Conservation (phyloP, 2,888 invertebrate species). For the Coleophora deauratella region DNA sequence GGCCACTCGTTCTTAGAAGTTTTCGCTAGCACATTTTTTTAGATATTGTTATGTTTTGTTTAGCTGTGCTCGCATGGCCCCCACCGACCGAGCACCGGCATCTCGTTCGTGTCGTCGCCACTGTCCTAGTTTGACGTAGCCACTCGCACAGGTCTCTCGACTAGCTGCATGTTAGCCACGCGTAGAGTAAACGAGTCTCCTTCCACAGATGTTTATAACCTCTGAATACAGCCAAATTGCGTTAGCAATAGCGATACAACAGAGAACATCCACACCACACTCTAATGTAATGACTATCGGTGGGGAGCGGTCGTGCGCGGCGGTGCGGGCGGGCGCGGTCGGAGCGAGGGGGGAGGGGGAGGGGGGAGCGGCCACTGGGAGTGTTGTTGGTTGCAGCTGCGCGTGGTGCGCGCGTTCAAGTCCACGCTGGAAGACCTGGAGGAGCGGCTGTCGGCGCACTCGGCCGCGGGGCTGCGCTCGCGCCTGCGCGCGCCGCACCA, state of each 20-base stretch:
- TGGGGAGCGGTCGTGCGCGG: constrained; percentile 15
- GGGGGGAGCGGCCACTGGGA: constrained; percentile 52
- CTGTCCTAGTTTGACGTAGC: constrained; percentile 4
- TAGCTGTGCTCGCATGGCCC: constrained; percentile 34
- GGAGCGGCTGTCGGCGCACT: constrained; percentile 98
- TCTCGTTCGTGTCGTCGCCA: constrained; percentile 7
- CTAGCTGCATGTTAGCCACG: constrained; percentile 37
- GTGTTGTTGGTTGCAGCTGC: constrained; percentile 89
- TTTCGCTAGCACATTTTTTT: constrained; percentile 35
- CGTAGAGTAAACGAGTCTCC: constrained; percentile 18
- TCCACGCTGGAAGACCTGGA: constrained; percentile 99
- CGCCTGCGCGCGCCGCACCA: constrained; percentile 80
- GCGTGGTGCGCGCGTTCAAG: constrained; percentile 99
- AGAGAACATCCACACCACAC: constrained; percentile 64
- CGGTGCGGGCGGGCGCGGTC: constrained; percentile 12
- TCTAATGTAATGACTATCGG: constrained; percentile 31
- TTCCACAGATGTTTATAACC: constrained; percentile 19
- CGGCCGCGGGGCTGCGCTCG: constrained; percentile 94
- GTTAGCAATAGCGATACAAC: constrained; percentile 9
- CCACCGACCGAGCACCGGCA: constrained; percentile 19
- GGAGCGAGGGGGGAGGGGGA: constrained; percentile 12
- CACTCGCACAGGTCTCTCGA: constrained; percentile 10
- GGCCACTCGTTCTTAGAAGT: constrained; percentile 26
- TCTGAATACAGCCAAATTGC: constrained; percentile 50
- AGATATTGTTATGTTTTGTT: constrained; percentile 21